Percentiles rank a stretch among this genome's conserved stretches.
Evolutionary conservation across 1,140 invertebrate species (phyloP).

Genomic region (Anthonomus grandis): DNA sequence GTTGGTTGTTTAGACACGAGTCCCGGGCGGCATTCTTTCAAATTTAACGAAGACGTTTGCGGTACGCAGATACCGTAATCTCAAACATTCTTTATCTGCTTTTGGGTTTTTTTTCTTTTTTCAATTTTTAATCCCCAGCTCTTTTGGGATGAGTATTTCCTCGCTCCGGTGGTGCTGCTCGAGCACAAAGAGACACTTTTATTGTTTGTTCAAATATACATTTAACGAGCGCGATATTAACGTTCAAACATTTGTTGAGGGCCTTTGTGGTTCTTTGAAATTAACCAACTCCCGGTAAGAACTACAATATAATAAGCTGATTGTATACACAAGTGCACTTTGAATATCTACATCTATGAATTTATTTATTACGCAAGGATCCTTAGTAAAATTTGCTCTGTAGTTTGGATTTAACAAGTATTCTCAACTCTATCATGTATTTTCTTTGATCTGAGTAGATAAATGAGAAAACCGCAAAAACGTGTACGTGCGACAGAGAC

Average conservation of each 20-base stretch:
- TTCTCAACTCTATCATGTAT: too few species aligned
- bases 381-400: not conserved
- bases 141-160: not conserved
- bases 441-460: too few species aligned
- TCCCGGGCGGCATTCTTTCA: not conserved
- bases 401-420: too few species aligned
- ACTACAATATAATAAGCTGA: too few species aligned
- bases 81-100: constrained; percentile 6
- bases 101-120: constrained; percentile 1
- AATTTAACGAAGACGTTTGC: not conserved
- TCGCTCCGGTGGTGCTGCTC: constrained; percentile 3
- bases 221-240: constrained; percentile 1
- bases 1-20: not conserved
- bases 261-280: constrained; percentile 1
- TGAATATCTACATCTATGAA: not conserved
- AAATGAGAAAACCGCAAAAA: too few species aligned
- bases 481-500: too few species aligned
- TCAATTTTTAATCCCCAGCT: not conserved
- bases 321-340: not conserved
- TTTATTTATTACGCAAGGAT: not conserved
- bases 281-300: not conserved
- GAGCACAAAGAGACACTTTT: constrained; percentile 11
- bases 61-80: not conserved
- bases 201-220: constrained; percentile 15
- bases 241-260: constrained; percentile 8